A percentile compares a stretch with the other conserved stretches of the same genome.
Evolutionary conservation across 2,888 invertebrate genomes (phyloP).

Genomic region (Lamproptera curius): DNA sequence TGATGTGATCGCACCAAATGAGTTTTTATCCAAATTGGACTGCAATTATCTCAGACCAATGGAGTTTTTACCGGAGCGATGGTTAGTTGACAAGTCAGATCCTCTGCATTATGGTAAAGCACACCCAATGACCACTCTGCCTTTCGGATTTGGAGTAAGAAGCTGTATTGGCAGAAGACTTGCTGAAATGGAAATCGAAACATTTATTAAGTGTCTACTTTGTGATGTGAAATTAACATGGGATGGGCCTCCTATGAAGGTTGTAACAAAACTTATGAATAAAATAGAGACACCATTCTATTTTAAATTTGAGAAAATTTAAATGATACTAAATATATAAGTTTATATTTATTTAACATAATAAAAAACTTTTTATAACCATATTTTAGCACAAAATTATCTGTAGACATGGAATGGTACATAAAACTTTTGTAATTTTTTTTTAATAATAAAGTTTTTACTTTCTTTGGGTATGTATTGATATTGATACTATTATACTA

Average conservation of each 20-base stretch:
- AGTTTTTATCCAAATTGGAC: conserved; percentile 77
- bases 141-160: conserved; percentile 84
- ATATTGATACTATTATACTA: too few species aligned
- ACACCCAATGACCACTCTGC: conserved; percentile 80
- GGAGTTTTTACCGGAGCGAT: conserved; percentile 82
- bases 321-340: background rate
- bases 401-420: too few species aligned
- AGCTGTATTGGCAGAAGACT: conserved; percentile 84
- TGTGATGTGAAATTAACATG: conserved; percentile 47
- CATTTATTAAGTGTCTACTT: conserved; percentile 57
- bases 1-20: conserved; percentile 86
- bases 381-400: conserved; percentile 1
- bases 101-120: conserved; percentile 64
- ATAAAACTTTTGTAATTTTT: too few species aligned
- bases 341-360: background rate
- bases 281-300: conserved; percentile 48
- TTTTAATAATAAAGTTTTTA: too few species aligned
- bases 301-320: conserved; percentile 44
- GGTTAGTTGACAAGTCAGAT: conserved; percentile 77
- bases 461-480: too few species aligned
- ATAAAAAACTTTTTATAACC: too few species aligned
- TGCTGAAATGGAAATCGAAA: conserved; percentile 84
- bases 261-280: conserved; percentile 46
- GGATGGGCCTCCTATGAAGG: conserved; percentile 57
- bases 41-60: conserved; percentile 77